Conservation (phyloP, 2,113 vertebrate species). For the Junco hyemalis region DNA sequence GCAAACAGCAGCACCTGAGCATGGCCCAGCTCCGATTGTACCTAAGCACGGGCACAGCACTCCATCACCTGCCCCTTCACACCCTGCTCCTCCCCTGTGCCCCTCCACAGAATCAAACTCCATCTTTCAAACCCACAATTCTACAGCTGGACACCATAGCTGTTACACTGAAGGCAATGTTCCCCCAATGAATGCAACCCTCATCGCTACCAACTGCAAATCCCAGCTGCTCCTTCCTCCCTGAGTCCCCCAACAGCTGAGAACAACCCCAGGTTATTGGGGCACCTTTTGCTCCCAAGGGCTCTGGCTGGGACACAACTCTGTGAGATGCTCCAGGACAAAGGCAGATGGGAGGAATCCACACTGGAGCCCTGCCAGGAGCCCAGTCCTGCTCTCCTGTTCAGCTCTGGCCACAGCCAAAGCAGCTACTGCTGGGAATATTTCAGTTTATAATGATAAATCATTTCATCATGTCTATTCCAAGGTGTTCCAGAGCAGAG, state of each 20-base stretch:
- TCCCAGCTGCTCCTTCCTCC: not conserved
- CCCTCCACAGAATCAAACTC: not conserved
- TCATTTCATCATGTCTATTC: not conserved
- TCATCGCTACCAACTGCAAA: not conserved
- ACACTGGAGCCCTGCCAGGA: not conserved
- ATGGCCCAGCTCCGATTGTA: not conserved
- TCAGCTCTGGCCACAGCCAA: not conserved
- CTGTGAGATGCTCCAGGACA: not conserved
- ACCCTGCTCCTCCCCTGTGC: not conserved
- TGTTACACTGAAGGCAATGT: not conserved
- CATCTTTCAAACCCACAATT: not conserved
- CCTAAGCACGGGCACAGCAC: accelerated
- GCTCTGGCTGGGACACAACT: not conserved
- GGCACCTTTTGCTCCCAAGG: not conserved
- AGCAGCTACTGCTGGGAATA: not conserved
- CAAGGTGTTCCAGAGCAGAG: not conserved
- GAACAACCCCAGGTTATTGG: accelerated
- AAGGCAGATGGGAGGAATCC: not conserved
- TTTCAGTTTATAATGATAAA: not conserved
- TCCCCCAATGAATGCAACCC: not conserved
- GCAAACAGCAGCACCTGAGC: not conserved
- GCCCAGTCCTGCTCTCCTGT: not conserved
- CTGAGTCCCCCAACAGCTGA: accelerated
- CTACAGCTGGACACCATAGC: not conserved
- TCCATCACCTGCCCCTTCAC: not conserved